These are phyloP conservation scores for Barypeithes pellucidus DNA, from an alignment of 2,888 invertebrate species.

Conservation along the genomic window DNA sequence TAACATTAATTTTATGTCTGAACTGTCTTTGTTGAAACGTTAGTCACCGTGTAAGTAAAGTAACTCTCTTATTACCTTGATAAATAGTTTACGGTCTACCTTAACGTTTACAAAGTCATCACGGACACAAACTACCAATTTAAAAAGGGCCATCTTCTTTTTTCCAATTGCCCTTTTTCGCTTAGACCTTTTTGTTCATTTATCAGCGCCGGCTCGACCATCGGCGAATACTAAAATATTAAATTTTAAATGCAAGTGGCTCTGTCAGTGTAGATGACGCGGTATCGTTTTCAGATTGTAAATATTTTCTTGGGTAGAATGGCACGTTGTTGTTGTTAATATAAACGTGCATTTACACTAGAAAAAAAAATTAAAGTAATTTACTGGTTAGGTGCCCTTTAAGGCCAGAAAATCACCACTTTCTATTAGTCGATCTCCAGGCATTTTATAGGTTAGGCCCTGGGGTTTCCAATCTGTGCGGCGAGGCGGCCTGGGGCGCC, in stretches of 20 bases:
- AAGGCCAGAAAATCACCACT: too few species aligned
- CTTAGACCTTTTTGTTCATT: slow-evolving; percentile 29
- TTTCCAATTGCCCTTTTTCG: slow-evolving; percentile 24
- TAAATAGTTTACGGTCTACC: slow-evolving; percentile 27
- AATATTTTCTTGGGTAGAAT: background rate
- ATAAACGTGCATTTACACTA: too few species aligned
- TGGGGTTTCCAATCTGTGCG: too few species aligned
- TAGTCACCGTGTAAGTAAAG: background rate
- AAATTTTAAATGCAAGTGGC: slow-evolving; percentile 30
- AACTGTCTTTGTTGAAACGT: too few species aligned
- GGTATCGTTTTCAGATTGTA: background rate
- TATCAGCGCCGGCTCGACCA: slow-evolving; percentile 31
- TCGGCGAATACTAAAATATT: slow-evolving; percentile 37
- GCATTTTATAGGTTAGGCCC: too few species aligned
- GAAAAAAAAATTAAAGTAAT: too few species aligned
- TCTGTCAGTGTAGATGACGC: background rate
- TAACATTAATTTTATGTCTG: too few species aligned
- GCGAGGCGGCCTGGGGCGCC: too few species aligned
- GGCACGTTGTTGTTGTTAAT: background rate
- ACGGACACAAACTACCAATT: slow-evolving; percentile 26
- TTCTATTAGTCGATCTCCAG: too few species aligned
- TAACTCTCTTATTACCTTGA: slow-evolving; percentile 5
- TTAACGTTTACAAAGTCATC: slow-evolving; percentile 23
- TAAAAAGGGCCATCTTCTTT: slow-evolving; percentile 30
- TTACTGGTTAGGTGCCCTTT: too few species aligned